Conservation (phyloP, 2,113 vertebrate species). For the Origma solitaria region DNA sequence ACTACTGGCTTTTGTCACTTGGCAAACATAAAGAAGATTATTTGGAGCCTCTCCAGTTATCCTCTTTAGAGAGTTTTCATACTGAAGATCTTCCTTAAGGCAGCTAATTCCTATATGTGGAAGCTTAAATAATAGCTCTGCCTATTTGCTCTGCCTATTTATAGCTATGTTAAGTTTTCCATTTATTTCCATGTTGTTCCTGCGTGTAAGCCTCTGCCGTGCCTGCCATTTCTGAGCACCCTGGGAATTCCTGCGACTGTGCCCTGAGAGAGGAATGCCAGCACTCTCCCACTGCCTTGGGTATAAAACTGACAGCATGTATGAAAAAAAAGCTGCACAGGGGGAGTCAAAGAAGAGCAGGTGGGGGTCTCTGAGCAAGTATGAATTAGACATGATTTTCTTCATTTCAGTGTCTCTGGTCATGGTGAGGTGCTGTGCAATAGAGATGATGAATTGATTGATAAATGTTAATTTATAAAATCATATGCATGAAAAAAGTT, state of each 20-base stretch:
- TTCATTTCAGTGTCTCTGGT: not conserved
- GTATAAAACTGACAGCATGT: not conserved
- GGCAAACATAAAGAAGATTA: not conserved
- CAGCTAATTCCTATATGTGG: not conserved
- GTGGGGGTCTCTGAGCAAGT: not conserved
- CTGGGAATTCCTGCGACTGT: not conserved
- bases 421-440: not conserved
- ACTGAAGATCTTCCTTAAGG: not conserved
- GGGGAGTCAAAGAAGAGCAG: not conserved
- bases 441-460: not conserved
- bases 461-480: not conserved
- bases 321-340: not conserved
- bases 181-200: not conserved
- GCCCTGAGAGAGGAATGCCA: not conserved
- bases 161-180: not conserved
- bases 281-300: not conserved
- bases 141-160: constrained; percentile 15
- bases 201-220: not conserved
- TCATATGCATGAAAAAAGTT: not conserved
- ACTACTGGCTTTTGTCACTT: not conserved
- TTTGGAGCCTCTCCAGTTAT: not conserved
- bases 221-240: not conserved
- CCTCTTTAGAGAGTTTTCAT: not conserved
- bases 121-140: constrained; percentile 14
- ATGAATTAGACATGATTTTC: not conserved